These are phyloP conservation scores for Ariolimax columbianus DNA, from an alignment of 2,888 invertebrate genomes.

Conservation along the genomic window DNA sequence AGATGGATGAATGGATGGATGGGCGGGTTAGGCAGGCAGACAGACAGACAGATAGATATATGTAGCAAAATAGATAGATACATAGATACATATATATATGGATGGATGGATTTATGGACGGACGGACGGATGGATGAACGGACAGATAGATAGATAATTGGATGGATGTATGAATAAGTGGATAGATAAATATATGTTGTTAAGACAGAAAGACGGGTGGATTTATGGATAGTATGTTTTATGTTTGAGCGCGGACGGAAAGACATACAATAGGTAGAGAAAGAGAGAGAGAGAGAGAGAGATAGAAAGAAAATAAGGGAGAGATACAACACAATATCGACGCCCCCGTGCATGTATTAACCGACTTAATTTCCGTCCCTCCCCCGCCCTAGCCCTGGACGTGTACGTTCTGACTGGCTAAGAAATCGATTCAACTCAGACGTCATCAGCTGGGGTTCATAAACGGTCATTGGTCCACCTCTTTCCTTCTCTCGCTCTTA, in stretches of 20 bases:
- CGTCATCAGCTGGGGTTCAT: not conserved
- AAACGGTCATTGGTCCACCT: not conserved
- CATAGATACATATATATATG: too few species aligned
- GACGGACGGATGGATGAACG: too few species aligned
- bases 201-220: too few species aligned
- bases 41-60: too few species aligned
- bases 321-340: not conserved
- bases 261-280: not conserved
- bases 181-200: too few species aligned
- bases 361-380: not conserved
- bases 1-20: too few species aligned
- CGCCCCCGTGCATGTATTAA: conserved; percentile 9
- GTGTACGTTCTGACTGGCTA: not conserved
- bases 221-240: too few species aligned
- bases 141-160: too few species aligned
- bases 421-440: conserved; percentile 1
- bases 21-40: too few species aligned
- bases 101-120: too few species aligned
- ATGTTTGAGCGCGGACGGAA: not conserved
- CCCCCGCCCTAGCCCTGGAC: not conserved
- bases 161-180: too few species aligned
- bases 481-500: not conserved
- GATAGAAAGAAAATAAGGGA: not conserved
- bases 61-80: too few species aligned
- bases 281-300: not conserved